Conservation (phyloP, 64 coral and sea anemone species). For the Astreopora myriophthalma region DNA sequence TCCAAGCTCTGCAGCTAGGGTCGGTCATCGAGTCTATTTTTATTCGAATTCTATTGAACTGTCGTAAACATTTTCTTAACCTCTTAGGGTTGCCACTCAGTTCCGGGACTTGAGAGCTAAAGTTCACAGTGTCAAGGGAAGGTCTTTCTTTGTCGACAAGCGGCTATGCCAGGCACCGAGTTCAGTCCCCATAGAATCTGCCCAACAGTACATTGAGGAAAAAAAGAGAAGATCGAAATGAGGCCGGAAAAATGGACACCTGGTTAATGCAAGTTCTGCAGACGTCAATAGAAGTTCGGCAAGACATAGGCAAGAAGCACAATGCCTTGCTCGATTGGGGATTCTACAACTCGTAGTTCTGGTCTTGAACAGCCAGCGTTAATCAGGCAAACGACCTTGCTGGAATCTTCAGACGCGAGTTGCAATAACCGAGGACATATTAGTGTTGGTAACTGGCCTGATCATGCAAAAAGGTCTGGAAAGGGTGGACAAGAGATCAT, state of each 20-base stretch:
- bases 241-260: background rate
- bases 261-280: conserved; percentile 60
- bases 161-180: no score
- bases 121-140: no score
- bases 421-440: background rate
- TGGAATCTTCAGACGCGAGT: background rate
- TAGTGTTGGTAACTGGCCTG: background rate
- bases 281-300: background rate
- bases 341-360: background rate
- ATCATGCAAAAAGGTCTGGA: background rate
- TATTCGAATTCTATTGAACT: no score
- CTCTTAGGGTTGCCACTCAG: no score
- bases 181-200: conserved; percentile 54
- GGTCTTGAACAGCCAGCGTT: background rate
- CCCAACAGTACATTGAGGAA: background rate
- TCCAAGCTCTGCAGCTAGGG: no score
- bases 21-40: no score
- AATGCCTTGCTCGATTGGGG: background rate
- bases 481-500: background rate
- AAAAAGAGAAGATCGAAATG: background rate
- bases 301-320: background rate
- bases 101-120: no score
- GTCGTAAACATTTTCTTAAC: no score
- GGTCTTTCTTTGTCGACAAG: no score
- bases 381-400: no score